phyloP scores from a whole-genome alignment of 92 coral and sea anemone genomes.

The Meandrina meandrites region DNA sequence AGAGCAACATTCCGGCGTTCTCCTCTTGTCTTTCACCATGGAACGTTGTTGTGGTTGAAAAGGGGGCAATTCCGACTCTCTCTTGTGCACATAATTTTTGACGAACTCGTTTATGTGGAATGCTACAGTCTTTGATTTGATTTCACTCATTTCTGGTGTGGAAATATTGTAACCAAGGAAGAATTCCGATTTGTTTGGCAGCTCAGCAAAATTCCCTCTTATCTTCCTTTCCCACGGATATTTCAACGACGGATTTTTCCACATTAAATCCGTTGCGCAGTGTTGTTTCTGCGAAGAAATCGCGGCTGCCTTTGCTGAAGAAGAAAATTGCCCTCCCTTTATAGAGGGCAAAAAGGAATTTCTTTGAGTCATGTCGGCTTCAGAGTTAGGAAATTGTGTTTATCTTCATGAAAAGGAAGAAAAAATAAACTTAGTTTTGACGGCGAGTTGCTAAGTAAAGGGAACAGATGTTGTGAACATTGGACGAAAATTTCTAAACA shows the following conservation, averaged over 20 bases:
- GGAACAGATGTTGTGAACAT: neutral
- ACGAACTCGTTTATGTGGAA: slow-evolving; percentile 40
- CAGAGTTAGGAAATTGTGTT: neutral
- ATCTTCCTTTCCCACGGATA: neutral
- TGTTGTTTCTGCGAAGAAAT: neutral
- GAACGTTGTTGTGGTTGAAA: neutral
- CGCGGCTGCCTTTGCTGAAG: neutral
- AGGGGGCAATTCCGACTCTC: neutral
- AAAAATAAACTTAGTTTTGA: slow-evolving; percentile 7
- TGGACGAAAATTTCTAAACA: slow-evolving; percentile 32
- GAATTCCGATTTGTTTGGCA: slow-evolving; percentile 8
- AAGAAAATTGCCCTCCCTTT: slow-evolving; percentile 14
- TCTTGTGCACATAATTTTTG: slow-evolving; percentile 30
- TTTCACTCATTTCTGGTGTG: slow-evolving; percentile 19
- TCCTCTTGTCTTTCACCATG: neutral
- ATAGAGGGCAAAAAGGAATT: slow-evolving; percentile 23
- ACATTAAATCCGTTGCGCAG: slow-evolving; percentile 3
- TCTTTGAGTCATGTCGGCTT: slow-evolving; percentile 8
- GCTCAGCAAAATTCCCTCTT: neutral
- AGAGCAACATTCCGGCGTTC: neutral
- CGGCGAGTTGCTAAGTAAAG: slow-evolving; percentile 33
- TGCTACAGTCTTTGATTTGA: slow-evolving; percentile 1
- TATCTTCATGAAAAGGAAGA: neutral
- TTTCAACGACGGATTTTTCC: slow-evolving; percentile 42
- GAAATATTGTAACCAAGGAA: slow-evolving; percentile 26